These are phyloP conservation scores for Dissostichus mawsoni DNA, from an alignment of 2,113 vertebrate genomes.

Conservation along the genomic window DNA sequence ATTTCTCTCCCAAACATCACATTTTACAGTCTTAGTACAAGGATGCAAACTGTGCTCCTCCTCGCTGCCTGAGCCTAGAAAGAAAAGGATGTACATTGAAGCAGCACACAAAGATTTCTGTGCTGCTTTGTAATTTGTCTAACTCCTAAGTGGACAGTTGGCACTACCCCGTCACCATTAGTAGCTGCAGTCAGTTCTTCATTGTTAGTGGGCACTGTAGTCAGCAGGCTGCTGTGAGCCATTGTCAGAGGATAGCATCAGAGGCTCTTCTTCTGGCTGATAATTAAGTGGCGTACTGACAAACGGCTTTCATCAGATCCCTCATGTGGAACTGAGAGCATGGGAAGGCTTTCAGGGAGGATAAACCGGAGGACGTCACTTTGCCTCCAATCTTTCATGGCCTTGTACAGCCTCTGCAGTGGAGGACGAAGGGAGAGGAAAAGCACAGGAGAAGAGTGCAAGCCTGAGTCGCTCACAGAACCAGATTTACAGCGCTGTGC, in stretches of 20 bases:
- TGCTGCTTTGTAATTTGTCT: conserved; percentile 65
- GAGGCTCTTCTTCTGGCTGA: conserved; percentile 79
- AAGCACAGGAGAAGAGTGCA: conserved; percentile 43
- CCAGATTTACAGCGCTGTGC: conserved; percentile 50
- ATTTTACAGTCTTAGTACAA: conserved; percentile 20
- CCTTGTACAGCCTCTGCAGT: conserved; percentile 76
- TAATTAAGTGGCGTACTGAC: conserved; percentile 86
- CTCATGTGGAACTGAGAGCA: conserved; percentile 87
- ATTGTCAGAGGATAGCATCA: conserved; percentile 77
- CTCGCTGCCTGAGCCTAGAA: conserved; percentile 7
- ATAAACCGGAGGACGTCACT: conserved; percentile 81
- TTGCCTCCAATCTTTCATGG: conserved; percentile 81
- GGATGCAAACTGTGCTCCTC: conserved; percentile 7
- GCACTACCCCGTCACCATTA: conserved; percentile 72
- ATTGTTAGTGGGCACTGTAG: conserved; percentile 76
- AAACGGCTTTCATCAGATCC: conserved; percentile 86
- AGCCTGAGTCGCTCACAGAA: conserved; percentile 37
- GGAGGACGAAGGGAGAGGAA: conserved; percentile 53
- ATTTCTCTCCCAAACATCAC: conserved; percentile 39
- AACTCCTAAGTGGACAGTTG: conserved; percentile 75
- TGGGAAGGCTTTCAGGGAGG: conserved; percentile 84
- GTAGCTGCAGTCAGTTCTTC: conserved; percentile 67
- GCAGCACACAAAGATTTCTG: conserved; percentile 37
- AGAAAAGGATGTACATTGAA: conserved; percentile 36
- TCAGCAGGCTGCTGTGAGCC: conserved; percentile 76